Conservation (phyloP, 2,797 vertebrate species). For the Eidolon dupreanum region DNA sequence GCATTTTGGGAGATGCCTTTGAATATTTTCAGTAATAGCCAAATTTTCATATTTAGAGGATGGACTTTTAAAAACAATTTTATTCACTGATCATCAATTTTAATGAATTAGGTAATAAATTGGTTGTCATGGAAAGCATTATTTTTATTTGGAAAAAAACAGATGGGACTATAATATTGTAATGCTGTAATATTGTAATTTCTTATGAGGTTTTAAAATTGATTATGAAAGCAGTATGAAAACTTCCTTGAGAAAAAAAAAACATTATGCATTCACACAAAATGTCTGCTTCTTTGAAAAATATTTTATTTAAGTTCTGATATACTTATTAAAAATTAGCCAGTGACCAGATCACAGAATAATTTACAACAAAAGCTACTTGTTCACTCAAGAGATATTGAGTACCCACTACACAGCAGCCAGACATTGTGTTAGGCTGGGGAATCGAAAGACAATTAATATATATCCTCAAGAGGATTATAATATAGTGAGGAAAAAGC, state of each 20-base stretch:
- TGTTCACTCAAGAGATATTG: neutral
- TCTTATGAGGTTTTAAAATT: conserved; percentile 31
- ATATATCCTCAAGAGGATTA: neutral
- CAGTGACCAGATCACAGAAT: conserved; percentile 29
- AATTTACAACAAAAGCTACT: conserved; percentile 6
- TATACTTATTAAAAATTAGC: conserved; percentile 41
- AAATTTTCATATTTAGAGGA: conserved; percentile 17
- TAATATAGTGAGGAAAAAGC: neutral
- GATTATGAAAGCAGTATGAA: conserved; percentile 51
- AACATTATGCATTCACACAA: neutral
- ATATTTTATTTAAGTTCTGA: conserved; percentile 42
- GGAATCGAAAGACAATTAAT: neutral
- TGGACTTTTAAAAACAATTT: neutral
- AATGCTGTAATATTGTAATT: neutral
- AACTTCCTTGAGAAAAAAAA: conserved; percentile 42
- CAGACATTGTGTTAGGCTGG: neutral
- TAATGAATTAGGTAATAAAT: neutral
- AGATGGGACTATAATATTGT: neutral
- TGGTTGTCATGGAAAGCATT: neutral
- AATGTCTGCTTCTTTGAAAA: conserved; percentile 53
- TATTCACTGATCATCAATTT: neutral
- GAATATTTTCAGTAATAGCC: neutral
- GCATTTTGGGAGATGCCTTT: conserved; percentile 6
- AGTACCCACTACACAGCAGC: neutral
- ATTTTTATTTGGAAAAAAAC: conserved; percentile 27